Evolutionary conservation across 2,888 invertebrate genomes (phyloP).

Genomic region (Epinotia ramella): DNA sequence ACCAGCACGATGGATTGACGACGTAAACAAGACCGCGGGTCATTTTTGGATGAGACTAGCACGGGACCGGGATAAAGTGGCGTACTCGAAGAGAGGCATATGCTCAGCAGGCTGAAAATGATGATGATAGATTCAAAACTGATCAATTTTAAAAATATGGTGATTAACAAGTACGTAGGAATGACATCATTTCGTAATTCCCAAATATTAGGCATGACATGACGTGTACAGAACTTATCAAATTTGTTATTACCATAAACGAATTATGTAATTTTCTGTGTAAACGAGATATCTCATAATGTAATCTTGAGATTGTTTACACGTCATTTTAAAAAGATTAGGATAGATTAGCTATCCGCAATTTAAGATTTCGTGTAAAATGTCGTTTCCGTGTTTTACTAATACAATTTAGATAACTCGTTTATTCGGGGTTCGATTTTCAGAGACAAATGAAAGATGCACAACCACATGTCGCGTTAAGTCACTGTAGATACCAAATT

Average conservation of each 20-base stretch:
- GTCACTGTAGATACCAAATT: no score
- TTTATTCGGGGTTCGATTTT: neutral
- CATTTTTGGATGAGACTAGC: no score
- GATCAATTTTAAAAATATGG: no score
- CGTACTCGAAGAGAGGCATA: no score
- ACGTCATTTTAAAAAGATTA: constrained; percentile 1
- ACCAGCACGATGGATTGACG: no score
- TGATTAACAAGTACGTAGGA: no score
- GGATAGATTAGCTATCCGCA: neutral
- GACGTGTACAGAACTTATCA: neutral
- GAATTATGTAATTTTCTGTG: neutral
- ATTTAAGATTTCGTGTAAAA: neutral
- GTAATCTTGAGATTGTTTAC: constrained; percentile 7
- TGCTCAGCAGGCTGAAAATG: no score
- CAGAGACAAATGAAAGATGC: neutral
- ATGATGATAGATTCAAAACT: no score
- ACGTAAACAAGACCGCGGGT: no score
- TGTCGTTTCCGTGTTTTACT: neutral
- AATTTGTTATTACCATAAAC: neutral
- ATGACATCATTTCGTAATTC: neutral
- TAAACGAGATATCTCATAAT: constrained; percentile 7
- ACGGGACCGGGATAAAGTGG: no score
- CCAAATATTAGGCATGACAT: neutral
- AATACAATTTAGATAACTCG: neutral
- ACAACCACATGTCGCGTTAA: no score